These are phyloP conservation scores for Hirudinaria manillensis DNA, from an alignment of 2,888 invertebrate species.

Conservation along the genomic window DNA sequence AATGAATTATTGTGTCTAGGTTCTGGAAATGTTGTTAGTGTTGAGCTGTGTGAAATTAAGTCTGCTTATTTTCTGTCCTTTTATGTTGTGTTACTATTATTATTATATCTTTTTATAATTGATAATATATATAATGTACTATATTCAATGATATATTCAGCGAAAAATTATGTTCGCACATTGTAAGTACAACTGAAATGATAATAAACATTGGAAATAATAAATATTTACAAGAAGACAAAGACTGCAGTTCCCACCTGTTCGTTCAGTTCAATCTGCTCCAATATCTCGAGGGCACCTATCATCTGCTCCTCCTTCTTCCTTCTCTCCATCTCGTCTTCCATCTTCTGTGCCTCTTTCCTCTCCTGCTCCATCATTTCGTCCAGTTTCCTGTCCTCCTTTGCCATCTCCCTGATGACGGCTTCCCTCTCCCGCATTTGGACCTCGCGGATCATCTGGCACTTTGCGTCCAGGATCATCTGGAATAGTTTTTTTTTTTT, in stretches of 20 bases:
- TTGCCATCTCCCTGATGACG: conserved; percentile 49
- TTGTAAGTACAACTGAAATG: too few relatives aligned
- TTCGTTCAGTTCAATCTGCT: conserved; percentile 54
- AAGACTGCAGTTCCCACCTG: conserved; percentile 36
- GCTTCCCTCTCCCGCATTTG: conserved; percentile 53
- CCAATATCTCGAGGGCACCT: conserved; percentile 52
- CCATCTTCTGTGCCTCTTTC: conserved; percentile 50
- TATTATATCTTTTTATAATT: too few relatives aligned
- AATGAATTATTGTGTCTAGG: background rate
- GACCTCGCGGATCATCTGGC: conserved; percentile 54
- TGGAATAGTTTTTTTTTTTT: conserved; percentile 33
- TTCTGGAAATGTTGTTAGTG: background rate
- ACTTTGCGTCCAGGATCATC: conserved; percentile 54
- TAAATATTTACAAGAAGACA: too few relatives aligned
- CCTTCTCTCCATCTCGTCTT: conserved; percentile 52
- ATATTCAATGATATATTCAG: too few relatives aligned
- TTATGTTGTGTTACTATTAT: background rate
- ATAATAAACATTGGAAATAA: too few relatives aligned
- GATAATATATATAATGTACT: too few relatives aligned
- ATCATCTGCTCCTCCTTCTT: conserved; percentile 49
- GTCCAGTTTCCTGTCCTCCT: conserved; percentile 52
- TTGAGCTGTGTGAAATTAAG: background rate
- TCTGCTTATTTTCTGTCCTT: background rate
- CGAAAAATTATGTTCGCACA: too few relatives aligned
- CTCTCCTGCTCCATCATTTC: conserved; percentile 55